A percentile compares a stretch with the other conserved stretches of the same genome.
These are phyloP conservation scores for Dendrocopos noguchii DNA, from an alignment of 2,113 vertebrate species.

Conservation along the genomic window DNA sequence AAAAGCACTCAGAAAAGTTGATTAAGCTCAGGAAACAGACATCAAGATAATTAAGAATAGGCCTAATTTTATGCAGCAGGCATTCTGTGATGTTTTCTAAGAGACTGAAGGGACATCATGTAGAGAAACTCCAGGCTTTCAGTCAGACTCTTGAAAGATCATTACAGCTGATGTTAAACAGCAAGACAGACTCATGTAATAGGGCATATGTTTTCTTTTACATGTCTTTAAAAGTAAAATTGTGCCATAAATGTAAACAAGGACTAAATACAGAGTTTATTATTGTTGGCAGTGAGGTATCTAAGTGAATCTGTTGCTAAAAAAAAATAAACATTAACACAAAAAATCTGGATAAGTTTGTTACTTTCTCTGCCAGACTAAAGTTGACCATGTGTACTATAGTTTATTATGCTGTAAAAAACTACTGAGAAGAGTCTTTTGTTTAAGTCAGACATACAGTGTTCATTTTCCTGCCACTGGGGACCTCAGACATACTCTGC, in stretches of 20 bases:
- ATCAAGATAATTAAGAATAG: conserved; percentile 78
- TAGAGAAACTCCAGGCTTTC: conserved; percentile 64
- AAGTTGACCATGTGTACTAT: not conserved
- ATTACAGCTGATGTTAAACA: conserved; percentile 62
- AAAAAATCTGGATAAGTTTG: not conserved
- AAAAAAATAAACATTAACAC: not conserved
- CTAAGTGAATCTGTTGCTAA: not conserved
- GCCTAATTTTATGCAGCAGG: conserved; percentile 72
- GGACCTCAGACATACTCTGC: not conserved
- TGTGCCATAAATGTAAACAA: conserved; percentile 44
- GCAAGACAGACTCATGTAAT: conserved; percentile 36
- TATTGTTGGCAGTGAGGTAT: not conserved
- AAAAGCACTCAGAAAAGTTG: conserved; percentile 77
- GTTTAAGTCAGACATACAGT: not conserved
- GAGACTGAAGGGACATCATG: conserved; percentile 55
- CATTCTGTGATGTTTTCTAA: conserved; percentile 70
- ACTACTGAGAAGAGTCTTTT: not conserved
- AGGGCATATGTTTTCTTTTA: conserved; percentile 45
- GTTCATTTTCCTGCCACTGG: not conserved
- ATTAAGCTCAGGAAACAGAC: conserved; percentile 79
- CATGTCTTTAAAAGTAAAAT: conserved; percentile 51
- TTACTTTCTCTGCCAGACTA: not conserved
- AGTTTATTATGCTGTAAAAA: not conserved
- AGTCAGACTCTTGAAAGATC: conserved; percentile 56
- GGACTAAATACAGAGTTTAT: not conserved